Percentiles rank a stretch among this genome's conserved stretches.
Conservation (phyloP, 2,888 invertebrate genomes). For the Melinaea marsaeus region DNA sequence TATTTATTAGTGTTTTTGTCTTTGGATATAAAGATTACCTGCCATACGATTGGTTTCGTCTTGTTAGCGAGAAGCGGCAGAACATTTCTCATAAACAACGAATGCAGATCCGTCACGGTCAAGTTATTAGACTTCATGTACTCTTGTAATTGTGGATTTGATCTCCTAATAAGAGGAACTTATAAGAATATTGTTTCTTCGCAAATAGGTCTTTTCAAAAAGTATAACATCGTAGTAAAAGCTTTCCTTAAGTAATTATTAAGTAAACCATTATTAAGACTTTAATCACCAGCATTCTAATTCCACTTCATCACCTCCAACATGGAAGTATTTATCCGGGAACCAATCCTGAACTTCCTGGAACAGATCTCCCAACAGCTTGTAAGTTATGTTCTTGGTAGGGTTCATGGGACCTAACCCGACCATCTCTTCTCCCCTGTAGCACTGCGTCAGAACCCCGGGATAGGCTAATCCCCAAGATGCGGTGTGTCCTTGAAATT, state of each 20-base stretch:
- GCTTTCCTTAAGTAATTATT: no score
- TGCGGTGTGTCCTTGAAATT: slow-evolving; percentile 80
- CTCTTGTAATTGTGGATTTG: slow-evolving; percentile 48
- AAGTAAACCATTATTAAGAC: no score
- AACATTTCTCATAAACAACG: slow-evolving; percentile 54
- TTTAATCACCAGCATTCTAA: slow-evolving; percentile 85
- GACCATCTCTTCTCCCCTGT: slow-evolving; percentile 51
- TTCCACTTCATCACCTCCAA: slow-evolving; percentile 95
- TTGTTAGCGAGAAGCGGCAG: slow-evolving; percentile 49
- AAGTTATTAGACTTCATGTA: slow-evolving; percentile 55
- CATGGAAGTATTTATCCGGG: slow-evolving; percentile 89
- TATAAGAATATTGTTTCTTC: not conserved
- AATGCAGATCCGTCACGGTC: slow-evolving; percentile 45
- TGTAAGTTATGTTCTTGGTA: slow-evolving; percentile 79
- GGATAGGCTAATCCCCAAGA: slow-evolving; percentile 91
- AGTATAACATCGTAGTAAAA: no score
- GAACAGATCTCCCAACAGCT: slow-evolving; percentile 82
- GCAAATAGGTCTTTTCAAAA: not conserved
- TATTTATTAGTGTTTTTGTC: no score
- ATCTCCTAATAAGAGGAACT: slow-evolving; percentile 44
- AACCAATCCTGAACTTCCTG: slow-evolving; percentile 83
- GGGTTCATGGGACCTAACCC: slow-evolving; percentile 90
- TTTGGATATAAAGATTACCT: slow-evolving; percentile 44
- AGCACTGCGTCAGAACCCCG: slow-evolving; percentile 86
- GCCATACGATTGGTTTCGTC: slow-evolving; percentile 59